Evolutionary conservation across 2,113 vertebrate species (phyloP).

Genomic region (Alouatta palliata): DNA sequence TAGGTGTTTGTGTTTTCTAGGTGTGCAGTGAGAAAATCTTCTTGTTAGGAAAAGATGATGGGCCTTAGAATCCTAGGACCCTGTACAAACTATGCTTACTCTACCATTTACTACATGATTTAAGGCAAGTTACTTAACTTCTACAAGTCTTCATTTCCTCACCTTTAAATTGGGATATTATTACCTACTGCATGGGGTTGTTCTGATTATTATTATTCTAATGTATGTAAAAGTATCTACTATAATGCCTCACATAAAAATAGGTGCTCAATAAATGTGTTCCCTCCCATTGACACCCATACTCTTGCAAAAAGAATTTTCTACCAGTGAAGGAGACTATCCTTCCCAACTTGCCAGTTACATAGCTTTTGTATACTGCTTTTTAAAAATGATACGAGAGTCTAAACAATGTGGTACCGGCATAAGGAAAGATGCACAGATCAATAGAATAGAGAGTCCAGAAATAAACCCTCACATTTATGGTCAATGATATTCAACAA

Average conservation of each 20-base stretch:
- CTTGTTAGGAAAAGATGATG: background rate
- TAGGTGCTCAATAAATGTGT: background rate
- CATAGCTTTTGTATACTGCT: background rate
- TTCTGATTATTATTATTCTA: background rate
- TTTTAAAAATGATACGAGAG: background rate
- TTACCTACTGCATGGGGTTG: background rate
- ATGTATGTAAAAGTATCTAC: background rate
- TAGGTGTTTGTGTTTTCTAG: background rate
- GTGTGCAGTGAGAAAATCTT: background rate
- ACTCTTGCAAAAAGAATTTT: conserved; percentile 4
- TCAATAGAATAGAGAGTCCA: background rate
- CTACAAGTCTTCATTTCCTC: background rate
- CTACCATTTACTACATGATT: conserved; percentile 3
- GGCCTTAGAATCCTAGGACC: background rate
- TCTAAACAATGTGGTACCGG: background rate
- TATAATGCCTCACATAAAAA: background rate
- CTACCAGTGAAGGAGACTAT: background rate
- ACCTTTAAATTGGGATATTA: background rate
- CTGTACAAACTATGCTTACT: background rate
- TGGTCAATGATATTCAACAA: background rate
- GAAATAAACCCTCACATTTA: background rate
- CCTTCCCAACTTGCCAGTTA: background rate
- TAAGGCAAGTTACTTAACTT: background rate
- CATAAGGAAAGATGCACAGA: background rate
- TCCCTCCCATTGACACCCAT: background rate